Conservation (phyloP, 2,797 vertebrate species). For the Dipus sagitta region DNA sequence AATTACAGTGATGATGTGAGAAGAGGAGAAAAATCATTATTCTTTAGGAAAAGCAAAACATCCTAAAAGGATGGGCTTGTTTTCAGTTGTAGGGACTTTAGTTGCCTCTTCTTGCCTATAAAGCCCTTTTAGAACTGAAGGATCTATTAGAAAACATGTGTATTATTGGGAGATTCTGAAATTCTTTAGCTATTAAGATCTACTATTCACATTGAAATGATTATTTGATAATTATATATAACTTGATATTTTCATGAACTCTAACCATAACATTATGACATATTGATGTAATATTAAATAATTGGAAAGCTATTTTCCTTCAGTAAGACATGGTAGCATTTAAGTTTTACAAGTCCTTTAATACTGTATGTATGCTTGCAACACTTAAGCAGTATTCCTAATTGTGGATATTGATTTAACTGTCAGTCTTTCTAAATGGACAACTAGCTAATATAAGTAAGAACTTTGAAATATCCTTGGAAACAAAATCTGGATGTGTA, state of each 20-base stretch:
- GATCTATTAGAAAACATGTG: neutral
- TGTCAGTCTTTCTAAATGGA: neutral
- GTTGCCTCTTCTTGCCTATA: conserved; percentile 12
- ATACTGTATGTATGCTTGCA: neutral
- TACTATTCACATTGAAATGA: conserved; percentile 10
- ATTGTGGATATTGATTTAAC: neutral
- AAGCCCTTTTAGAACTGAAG: neutral
- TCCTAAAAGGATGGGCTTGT: neutral
- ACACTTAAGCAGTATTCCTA: neutral
- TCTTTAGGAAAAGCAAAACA: conserved; percentile 36
- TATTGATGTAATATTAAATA: neutral
- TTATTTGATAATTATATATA: conserved; percentile 48
- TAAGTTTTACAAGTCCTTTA: conserved; percentile 30
- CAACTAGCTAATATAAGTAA: conserved; percentile 8
- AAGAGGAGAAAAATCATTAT: conserved; percentile 1
- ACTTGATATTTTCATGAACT: conserved; percentile 36
- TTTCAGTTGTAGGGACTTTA: conserved; percentile 20
- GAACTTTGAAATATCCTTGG: conserved; percentile 24
- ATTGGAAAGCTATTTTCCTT: neutral
- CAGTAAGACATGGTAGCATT: neutral
- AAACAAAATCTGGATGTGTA: neutral
- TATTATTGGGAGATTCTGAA: conserved; percentile 12
- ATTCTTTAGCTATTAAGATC: conserved; percentile 10
- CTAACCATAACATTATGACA: neutral
- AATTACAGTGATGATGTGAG: neutral